A percentile compares a stretch with the other conserved stretches of the same genome.
These are phyloP conservation scores for Hypomesus transpacificus DNA, from an alignment of 2,113 vertebrate genomes.

Conservation along the genomic window DNA sequence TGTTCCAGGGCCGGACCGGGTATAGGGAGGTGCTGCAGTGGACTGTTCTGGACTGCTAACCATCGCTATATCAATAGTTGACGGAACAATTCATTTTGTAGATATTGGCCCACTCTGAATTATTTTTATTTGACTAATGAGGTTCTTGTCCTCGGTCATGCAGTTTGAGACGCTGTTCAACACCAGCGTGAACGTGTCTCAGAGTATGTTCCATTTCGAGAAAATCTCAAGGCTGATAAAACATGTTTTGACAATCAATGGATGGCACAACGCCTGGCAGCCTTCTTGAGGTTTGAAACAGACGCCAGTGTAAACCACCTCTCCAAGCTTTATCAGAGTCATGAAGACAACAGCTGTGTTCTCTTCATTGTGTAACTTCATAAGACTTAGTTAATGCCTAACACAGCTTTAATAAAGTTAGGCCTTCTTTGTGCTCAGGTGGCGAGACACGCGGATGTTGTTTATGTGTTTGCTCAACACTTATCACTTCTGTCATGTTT, in stretches of 20 bases:
- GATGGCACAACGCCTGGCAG: neutral
- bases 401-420: constrained; percentile 58
- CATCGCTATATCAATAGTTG: constrained; percentile 33
- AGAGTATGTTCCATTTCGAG: neutral
- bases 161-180: too few species aligned
- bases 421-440: constrained; percentile 62
- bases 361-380: constrained; percentile 34
- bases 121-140: neutral
- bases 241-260: neutral
- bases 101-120: neutral
- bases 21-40: constrained; percentile 46
- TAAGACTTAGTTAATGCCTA: constrained; percentile 47
- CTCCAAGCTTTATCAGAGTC: constrained; percentile 33
- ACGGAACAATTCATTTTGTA: constrained; percentile 35
- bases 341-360: constrained; percentile 22
- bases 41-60: constrained; percentile 32
- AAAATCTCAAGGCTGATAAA: neutral
- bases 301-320: constrained; percentile 19
- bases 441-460: constrained; percentile 60
- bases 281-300: neutral
- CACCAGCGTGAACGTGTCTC: too few species aligned
- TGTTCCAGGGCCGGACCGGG: constrained; percentile 43
- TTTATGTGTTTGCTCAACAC: constrained; percentile 77
- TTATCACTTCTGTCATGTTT: constrained; percentile 78
- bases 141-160: neutral